Evolutionary conservation across 2,113 vertebrate species (phyloP).

Genomic region (Coptodon rendalli): DNA sequence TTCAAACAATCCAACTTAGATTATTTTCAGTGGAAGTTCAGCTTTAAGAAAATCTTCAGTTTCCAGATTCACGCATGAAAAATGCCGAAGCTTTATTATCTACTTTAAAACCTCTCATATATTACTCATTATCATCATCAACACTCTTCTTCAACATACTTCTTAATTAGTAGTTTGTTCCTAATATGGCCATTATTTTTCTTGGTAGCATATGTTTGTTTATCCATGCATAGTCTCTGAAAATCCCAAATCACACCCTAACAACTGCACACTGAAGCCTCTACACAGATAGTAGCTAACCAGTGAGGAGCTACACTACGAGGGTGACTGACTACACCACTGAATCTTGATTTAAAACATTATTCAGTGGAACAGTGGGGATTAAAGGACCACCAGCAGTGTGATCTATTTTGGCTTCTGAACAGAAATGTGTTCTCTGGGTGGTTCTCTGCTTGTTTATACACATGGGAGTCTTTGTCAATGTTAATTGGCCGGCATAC

Average conservation of each 20-base stretch:
- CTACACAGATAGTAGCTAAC: background rate
- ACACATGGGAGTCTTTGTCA: slow-evolving; percentile 64
- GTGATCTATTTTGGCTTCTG: slow-evolving; percentile 43
- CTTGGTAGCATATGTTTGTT: background rate
- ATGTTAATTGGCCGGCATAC: slow-evolving; percentile 67
- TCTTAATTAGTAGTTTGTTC: background rate
- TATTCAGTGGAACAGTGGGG: slow-evolving; percentile 26
- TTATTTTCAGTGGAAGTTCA: background rate
- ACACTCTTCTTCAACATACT: background rate
- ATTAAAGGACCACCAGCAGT: slow-evolving; percentile 33
- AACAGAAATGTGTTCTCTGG: slow-evolving; percentile 41
- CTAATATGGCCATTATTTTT: background rate
- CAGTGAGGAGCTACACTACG: background rate
- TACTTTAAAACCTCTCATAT: background rate
- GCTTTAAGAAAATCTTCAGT: background rate
- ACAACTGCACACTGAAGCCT: background rate
- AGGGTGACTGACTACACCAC: background rate
- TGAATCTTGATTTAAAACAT: slow-evolving; percentile 32
- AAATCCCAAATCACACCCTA: background rate
- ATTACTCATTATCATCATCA: background rate
- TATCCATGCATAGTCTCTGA: background rate
- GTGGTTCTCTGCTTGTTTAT: slow-evolving; percentile 34
- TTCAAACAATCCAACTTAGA: background rate
- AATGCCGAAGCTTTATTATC: background rate
- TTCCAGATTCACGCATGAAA: background rate